phyloP scores from a whole-genome alignment of 2,113 vertebrate species.

The Antigone vipio region DNA sequence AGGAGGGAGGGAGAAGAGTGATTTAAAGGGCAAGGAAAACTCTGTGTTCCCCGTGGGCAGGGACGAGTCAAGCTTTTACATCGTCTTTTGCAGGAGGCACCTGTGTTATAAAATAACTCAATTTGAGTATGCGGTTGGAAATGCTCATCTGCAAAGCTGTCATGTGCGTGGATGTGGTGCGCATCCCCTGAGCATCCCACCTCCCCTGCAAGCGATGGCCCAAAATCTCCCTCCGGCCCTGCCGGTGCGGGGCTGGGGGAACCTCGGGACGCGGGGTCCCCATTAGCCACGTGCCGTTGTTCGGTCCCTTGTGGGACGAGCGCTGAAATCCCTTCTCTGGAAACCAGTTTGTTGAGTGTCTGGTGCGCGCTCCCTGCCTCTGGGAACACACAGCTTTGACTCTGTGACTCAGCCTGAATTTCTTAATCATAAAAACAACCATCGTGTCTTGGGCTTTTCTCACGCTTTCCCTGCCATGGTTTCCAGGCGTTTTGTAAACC shows the following conservation, averaged over 20 bases:
- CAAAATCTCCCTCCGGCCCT: not conserved
- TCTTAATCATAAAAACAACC: not conserved
- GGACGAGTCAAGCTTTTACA: not conserved
- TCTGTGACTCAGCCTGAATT: constrained; percentile 13
- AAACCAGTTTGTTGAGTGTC: not conserved
- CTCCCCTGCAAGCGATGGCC: accelerated
- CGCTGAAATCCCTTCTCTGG: not conserved
- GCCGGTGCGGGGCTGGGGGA: accelerated
- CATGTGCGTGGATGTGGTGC: accelerated
- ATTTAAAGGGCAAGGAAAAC: not conserved
- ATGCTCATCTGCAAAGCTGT: not conserved
- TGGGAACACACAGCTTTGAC: not conserved
- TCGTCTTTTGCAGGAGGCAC: not conserved
- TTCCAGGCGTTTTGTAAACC: not conserved
- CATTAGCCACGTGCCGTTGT: accelerated
- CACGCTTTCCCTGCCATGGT: not conserved
- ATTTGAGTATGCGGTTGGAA: not conserved
- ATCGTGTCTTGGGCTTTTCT: not conserved
- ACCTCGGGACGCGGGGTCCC: accelerated
- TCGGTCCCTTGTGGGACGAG: not conserved
- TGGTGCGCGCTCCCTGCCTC: not conserved
- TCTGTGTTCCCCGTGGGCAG: not conserved
- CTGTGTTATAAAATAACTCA: accelerated
- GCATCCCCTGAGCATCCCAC: not conserved
- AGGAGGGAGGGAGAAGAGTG: not conserved